phyloP scores from a whole-genome alignment of 2,888 invertebrate genomes.

The Abrostola tripartita region DNA sequence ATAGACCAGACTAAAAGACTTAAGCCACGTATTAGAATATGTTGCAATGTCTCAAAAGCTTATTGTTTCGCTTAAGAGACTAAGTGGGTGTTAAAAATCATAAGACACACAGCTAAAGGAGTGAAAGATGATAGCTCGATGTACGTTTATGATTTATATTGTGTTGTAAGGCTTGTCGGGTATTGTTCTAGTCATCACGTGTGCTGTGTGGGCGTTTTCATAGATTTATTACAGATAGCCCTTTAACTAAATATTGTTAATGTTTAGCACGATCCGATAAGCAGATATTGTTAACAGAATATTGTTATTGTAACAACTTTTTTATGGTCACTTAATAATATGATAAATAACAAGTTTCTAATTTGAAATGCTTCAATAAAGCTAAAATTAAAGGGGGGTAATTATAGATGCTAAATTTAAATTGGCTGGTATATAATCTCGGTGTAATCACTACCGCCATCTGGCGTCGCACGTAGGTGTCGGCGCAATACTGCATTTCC shows the following conservation, averaged over 20 bases:
- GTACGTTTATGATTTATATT: slow-evolving; percentile 82
- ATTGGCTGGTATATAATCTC: slow-evolving; percentile 36
- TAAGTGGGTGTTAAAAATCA: slow-evolving; percentile 87
- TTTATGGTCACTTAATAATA: slow-evolving; percentile 5
- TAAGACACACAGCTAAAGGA: slow-evolving; percentile 78
- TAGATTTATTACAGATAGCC: slow-evolving; percentile 81
- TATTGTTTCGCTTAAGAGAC: slow-evolving; percentile 78
- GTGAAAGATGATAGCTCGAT: slow-evolving; percentile 82
- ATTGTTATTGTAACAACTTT: slow-evolving; percentile 26
- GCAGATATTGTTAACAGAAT: slow-evolving; percentile 41
- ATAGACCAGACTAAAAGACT: slow-evolving; percentile 40
- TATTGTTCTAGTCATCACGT: slow-evolving; percentile 77
- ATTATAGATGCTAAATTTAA: slow-evolving; percentile 35
- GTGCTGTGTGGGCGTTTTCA: slow-evolving; percentile 76
- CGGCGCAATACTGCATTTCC: slow-evolving; percentile 63
- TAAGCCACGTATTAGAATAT: slow-evolving; percentile 57
- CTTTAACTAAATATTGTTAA: slow-evolving; percentile 71
- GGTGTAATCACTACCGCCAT: slow-evolving; percentile 53
- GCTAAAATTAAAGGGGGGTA: slow-evolving; percentile 15
- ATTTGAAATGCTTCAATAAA: background rate
- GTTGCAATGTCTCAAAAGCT: slow-evolving; percentile 69
- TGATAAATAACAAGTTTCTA: background rate
- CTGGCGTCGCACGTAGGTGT: slow-evolving; percentile 61
- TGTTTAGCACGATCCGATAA: slow-evolving; percentile 59
- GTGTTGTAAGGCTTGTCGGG: slow-evolving; percentile 79